A percentile compares a stretch with the other conserved stretches of the same genome.
These are phyloP conservation scores for Cyclopterus lumpus DNA, from an alignment of 2,797 vertebrate genomes.

Conservation along the genomic window DNA sequence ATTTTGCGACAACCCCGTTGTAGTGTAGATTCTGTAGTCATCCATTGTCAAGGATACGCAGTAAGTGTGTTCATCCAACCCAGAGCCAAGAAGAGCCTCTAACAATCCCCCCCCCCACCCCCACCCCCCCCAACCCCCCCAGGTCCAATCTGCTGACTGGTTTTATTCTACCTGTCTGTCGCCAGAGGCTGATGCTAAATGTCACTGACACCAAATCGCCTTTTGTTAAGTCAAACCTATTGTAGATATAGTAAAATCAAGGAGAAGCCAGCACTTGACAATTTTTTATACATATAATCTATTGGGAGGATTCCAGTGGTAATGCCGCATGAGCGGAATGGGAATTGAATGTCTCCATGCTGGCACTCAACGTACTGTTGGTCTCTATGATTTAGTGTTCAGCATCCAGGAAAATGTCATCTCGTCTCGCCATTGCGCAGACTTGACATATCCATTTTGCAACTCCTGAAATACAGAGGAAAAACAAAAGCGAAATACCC, in stretches of 20 bases:
- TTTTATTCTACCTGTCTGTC: constrained; percentile 92
- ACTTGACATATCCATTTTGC: constrained; percentile 79
- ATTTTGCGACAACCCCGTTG: neutral
- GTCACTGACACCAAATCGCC: constrained; percentile 90
- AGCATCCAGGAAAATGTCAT: constrained; percentile 81
- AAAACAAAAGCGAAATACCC: constrained; percentile 65
- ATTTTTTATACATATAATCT: constrained; percentile 21
- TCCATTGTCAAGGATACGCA: constrained; percentile 24
- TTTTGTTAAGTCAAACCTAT: constrained; percentile 80
- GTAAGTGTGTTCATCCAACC: constrained; percentile 26
- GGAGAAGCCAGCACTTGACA: constrained; percentile 42
- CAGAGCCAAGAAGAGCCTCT: constrained; percentile 37
- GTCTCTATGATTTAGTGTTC: constrained; percentile 80
- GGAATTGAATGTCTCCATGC: constrained; percentile 80
- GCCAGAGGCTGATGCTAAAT: constrained; percentile 94
- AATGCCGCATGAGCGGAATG: constrained; percentile 74
- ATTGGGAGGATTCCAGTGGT: constrained; percentile 70
- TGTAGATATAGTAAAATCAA: constrained; percentile 67
- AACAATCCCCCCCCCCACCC: constrained; percentile 68
- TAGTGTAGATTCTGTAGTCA: neutral
- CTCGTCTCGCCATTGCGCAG: constrained; percentile 66
- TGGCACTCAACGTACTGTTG: constrained; percentile 79
- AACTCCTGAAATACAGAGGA: constrained; percentile 73
- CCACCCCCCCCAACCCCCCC: constrained; percentile 63
- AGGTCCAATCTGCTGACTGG: constrained; percentile 94